Evolutionary conservation across 1,140 invertebrate species (phyloP).

Genomic region (Hyles vespertilio): DNA sequence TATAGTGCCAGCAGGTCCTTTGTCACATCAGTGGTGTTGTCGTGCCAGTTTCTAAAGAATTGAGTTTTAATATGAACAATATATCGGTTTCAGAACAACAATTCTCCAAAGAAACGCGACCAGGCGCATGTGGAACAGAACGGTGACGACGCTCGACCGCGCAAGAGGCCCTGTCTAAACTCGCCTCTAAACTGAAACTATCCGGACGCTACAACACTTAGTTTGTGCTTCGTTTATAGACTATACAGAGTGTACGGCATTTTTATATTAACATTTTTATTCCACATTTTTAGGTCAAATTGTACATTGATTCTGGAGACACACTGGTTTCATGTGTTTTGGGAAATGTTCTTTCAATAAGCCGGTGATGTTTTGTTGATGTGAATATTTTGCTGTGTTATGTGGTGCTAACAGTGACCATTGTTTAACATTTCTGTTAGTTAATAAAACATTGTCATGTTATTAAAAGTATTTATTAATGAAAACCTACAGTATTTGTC

Average conservation of each 20-base stretch:
- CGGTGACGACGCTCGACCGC: constrained; percentile 61
- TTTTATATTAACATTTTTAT: constrained; percentile 57
- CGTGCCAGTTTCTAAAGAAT: no score
- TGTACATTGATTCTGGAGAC: constrained; percentile 41
- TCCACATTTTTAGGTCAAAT: constrained; percentile 45
- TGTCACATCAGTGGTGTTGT: no score
- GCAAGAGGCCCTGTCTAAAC: constrained; percentile 69
- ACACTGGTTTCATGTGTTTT: constrained; percentile 42
- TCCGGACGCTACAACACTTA: constrained; percentile 25
- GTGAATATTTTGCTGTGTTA: no score
- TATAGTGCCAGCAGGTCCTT: no score
- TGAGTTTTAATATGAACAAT: no score
- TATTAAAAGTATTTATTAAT: no score
- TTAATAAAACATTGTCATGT: no score
- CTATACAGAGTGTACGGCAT: constrained; percentile 49
- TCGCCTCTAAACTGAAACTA: constrained; percentile 59
- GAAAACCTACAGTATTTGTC: no score
- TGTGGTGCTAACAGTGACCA: no score
- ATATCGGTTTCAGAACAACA: constrained; percentile 60
- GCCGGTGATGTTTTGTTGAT: no score
- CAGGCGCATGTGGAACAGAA: constrained; percentile 65
- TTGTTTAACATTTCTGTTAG: no score
- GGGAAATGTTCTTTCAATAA: constrained; percentile 12
- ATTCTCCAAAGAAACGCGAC: constrained; percentile 75
- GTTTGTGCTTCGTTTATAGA: constrained; percentile 61